These are phyloP conservation scores for Keiferia lycopersicella DNA, from an alignment of 2,888 invertebrate species.

Conservation along the genomic window DNA sequence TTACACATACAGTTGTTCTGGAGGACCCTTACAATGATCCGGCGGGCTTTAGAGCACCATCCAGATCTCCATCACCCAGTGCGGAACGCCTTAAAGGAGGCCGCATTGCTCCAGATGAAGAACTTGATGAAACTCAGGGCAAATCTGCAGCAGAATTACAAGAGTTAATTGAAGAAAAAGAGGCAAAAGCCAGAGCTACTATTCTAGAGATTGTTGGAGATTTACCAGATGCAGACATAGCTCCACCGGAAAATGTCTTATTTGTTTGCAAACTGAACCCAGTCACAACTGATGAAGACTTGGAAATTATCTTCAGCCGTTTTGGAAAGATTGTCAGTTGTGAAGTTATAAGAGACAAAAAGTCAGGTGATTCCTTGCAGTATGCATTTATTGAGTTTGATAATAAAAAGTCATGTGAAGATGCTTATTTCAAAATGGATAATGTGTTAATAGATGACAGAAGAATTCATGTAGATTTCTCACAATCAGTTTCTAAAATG, in stretches of 20 bases:
- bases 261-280: constrained; percentile 99
- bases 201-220: constrained; percentile 99
- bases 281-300: constrained; percentile 97
- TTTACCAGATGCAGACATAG: constrained; percentile 97
- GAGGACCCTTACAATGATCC: constrained; percentile 98
- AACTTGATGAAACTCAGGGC: constrained; percentile 93
- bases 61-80: constrained; percentile 94
- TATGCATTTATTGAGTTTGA: constrained; percentile 99
- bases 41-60: constrained; percentile 87
- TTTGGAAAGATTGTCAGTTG: constrained; percentile 97
- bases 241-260: constrained; percentile 98
- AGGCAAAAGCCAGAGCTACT: constrained; percentile 97
- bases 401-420: constrained; percentile 95
- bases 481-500: constrained; percentile 98
- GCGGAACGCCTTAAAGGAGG: constrained; percentile 90
- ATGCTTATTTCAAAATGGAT: constrained; percentile 99
- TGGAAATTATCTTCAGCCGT: constrained; percentile 98
- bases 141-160: constrained; percentile 91
- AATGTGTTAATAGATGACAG: constrained; percentile 99
- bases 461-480: constrained; percentile 99
- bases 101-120: constrained; percentile 96
- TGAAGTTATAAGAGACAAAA: constrained; percentile 97
- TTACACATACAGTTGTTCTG: constrained; percentile 97
- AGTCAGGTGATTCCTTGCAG: constrained; percentile 96
- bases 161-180: constrained; percentile 93